Percentiles rank a stretch among this genome's conserved stretches.
These are phyloP conservation scores for Eurytoma adleriae DNA, from an alignment of 2,888 invertebrate species.

Conservation along the genomic window DNA sequence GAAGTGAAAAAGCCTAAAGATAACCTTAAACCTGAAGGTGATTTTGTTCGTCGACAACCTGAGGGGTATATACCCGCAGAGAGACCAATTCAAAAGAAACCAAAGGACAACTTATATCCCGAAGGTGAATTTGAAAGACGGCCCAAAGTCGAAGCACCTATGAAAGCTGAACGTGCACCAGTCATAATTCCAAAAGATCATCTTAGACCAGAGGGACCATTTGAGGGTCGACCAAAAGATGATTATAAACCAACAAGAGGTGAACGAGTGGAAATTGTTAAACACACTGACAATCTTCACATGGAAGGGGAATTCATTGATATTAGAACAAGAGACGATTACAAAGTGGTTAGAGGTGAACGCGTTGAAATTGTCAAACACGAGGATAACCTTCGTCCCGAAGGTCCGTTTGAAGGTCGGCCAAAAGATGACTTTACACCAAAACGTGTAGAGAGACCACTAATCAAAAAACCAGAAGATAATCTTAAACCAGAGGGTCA, in stretches of 20 bases:
- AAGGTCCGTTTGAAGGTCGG: constrained; percentile 75
- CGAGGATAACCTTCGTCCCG: constrained; percentile 78
- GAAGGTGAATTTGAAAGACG: constrained; percentile 79
- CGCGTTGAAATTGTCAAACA: constrained; percentile 77
- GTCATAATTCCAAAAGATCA: constrained; percentile 76
- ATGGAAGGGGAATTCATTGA: constrained; percentile 81
- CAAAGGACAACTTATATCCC: constrained; percentile 78
- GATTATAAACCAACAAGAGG: constrained; percentile 78
- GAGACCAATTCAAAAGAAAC: constrained; percentile 61
- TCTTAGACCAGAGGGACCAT: constrained; percentile 76
- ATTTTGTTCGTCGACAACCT: too few species aligned
- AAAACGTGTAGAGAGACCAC: constrained; percentile 71
- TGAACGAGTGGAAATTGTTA: constrained; percentile 76
- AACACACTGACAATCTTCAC: constrained; percentile 76
- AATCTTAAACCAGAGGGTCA: constrained; percentile 77
- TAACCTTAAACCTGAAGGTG: constrained; percentile 72
- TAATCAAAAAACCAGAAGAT: constrained; percentile 62
- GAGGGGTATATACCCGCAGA: too few species aligned
- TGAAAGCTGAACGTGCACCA: constrained; percentile 80
- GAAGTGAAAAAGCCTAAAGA: constrained; percentile 70
- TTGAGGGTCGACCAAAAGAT: constrained; percentile 78
- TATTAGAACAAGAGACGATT: constrained; percentile 78
- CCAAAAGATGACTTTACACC: constrained; percentile 65
- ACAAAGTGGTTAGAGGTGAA: constrained; percentile 78
- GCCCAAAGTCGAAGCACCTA: constrained; percentile 64